Percentiles rank a stretch among this genome's conserved stretches.
Conservation (phyloP, 2,888 invertebrate species). For the Dolichomitus sp. region DNA sequence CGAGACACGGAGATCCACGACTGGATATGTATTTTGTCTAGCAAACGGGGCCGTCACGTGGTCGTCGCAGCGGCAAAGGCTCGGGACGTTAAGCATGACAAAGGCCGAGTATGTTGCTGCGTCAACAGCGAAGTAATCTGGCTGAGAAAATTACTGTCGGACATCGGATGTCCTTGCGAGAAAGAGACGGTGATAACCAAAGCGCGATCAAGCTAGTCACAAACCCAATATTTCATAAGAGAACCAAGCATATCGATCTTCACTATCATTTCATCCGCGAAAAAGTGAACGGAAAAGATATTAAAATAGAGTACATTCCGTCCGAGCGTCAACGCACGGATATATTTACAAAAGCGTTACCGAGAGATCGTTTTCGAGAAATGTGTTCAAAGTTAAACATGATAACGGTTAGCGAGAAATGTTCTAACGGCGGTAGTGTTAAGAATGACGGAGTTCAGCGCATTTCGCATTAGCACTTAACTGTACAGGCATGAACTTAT, state of each 20-base stretch:
- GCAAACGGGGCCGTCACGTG: conserved; percentile 5
- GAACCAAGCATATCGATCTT: conserved; percentile 29
- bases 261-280: conserved; percentile 31
- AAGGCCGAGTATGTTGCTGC: conserved; percentile 36
- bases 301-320: not conserved
- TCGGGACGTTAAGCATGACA: too few relatives aligned
- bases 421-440: too few relatives aligned
- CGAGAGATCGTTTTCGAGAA: not conserved
- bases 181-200: conserved; percentile 19
- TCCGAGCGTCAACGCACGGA: conserved; percentile 24
- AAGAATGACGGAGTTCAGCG: too few relatives aligned
- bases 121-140: conserved; percentile 25
- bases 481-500: too few relatives aligned
- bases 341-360: conserved; percentile 20
- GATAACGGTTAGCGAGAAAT: not conserved
- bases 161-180: not conserved
- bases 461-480: too few relatives aligned
- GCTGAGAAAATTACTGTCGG: conserved; percentile 14
- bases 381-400: not conserved
- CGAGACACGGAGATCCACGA: not conserved
- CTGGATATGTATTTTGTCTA: conserved; percentile 29
- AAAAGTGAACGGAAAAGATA: not conserved
- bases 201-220: not conserved
- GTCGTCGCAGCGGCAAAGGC: conserved; percentile 18
- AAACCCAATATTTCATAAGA: conserved; percentile 20